phyloP scores from a whole-genome alignment of 1,140 invertebrate genomes.

The Heliconius himera region DNA sequence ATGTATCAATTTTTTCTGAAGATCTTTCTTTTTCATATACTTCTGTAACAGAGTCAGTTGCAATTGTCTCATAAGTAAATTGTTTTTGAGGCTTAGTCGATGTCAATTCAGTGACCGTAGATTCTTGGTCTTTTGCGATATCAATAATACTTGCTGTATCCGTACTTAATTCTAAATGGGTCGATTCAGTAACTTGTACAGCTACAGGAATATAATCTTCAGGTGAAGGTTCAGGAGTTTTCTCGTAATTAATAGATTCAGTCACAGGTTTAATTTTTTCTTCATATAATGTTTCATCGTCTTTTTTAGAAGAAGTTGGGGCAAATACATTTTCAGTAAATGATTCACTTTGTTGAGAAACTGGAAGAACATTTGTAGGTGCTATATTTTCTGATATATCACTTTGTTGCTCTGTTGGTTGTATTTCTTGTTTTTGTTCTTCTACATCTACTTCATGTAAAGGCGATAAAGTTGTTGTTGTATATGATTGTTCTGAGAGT shows the following conservation, averaged over 20 bases:
- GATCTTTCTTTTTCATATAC: slow-evolving; percentile 18
- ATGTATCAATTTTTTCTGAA: slow-evolving; percentile 6
- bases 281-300: neutral
- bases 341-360: neutral
- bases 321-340: neutral
- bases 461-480: neutral
- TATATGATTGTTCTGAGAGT: neutral
- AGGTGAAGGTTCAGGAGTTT: neutral
- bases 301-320: neutral
- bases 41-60: slow-evolving; percentile 1
- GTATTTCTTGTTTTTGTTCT: neutral
- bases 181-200: slow-evolving; percentile 11
- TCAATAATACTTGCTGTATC: neutral
- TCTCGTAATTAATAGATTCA: neutral
- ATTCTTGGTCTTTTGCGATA: neutral
- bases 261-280: neutral
- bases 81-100: neutral
- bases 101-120: neutral
- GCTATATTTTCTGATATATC: neutral
- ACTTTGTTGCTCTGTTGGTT: neutral
- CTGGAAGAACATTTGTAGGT: neutral
- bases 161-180: slow-evolving; percentile 8
- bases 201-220: neutral
- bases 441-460: neutral
- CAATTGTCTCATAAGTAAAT: neutral